Evolutionary conservation across 2,888 invertebrate genomes (phyloP).

Genomic region (Himalopsyche japonica): DNA sequence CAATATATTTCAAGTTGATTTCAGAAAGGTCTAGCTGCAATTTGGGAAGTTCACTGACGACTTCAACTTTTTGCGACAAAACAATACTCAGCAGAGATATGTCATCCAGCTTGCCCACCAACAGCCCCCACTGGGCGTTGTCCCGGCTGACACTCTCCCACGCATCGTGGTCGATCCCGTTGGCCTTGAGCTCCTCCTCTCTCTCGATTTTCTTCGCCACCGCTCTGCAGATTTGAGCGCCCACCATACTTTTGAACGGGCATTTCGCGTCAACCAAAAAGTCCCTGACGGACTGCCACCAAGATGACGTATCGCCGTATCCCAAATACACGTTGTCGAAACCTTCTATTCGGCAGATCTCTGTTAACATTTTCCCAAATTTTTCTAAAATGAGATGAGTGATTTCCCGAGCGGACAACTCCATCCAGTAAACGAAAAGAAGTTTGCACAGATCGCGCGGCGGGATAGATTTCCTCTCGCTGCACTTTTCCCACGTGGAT

Average conservation of each 20-base stretch:
- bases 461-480: slow-evolving; percentile 12
- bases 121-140: slow-evolving; percentile 81
- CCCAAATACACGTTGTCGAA: slow-evolving; percentile 63
- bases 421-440: slow-evolving; percentile 72
- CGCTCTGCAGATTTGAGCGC: slow-evolving; percentile 80
- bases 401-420: slow-evolving; percentile 61
- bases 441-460: slow-evolving; percentile 71
- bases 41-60: slow-evolving; percentile 54
- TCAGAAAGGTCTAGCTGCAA: slow-evolving; percentile 60
- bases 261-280: slow-evolving; percentile 72
- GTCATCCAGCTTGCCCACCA: slow-evolving; percentile 89
- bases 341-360: slow-evolving; percentile 67
- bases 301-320: slow-evolving; percentile 72
- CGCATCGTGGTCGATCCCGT: slow-evolving; percentile 60
- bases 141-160: slow-evolving; percentile 88
- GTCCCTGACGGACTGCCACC: slow-evolving; percentile 82
- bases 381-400: slow-evolving; percentile 66
- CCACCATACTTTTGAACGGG: slow-evolving; percentile 77
- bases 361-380: slow-evolving; percentile 66
- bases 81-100: slow-evolving; percentile 78
- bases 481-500: slow-evolving; percentile 10
- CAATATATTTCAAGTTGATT: slow-evolving; percentile 68
- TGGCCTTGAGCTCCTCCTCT: slow-evolving; percentile 48
- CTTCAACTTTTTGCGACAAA: slow-evolving; percentile 57
- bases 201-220: slow-evolving; percentile 63